Evolutionary conservation across 2,113 vertebrate species (phyloP).

Genomic region (Nyctereutes procyonoides): DNA sequence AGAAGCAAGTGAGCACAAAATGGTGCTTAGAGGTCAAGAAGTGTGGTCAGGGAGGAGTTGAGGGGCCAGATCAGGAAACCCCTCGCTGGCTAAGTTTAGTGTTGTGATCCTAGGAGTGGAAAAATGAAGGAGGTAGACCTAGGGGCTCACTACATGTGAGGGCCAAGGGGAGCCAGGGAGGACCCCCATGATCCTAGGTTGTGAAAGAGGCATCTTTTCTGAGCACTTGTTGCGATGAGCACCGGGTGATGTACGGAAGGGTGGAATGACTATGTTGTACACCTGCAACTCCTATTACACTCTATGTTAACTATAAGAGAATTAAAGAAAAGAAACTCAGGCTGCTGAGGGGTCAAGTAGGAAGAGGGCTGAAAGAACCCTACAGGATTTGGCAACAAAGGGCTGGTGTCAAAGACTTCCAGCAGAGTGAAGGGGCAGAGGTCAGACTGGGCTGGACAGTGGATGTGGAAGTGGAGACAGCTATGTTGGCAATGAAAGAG

Average conservation of each 20-base stretch:
- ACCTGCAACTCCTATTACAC: neutral
- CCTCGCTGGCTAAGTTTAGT: rapidly evolving
- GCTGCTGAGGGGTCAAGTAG: neutral
- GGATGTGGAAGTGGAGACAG: neutral
- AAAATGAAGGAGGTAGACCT: neutral
- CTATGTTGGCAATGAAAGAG: neutral
- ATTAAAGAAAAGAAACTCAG: neutral
- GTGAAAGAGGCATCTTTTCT: neutral
- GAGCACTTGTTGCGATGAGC: neutral
- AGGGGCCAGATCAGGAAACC: neutral
- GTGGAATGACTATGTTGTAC: neutral
- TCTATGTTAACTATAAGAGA: neutral
- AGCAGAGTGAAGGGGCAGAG: neutral
- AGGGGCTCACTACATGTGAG: too few relatives aligned
- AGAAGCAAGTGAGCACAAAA: neutral
- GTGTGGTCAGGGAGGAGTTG: neutral
- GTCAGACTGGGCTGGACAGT: neutral
- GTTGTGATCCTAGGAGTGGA: neutral
- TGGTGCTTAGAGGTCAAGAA: neutral
- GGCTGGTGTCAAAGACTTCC: neutral
- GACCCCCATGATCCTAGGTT: neutral
- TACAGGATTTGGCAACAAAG: neutral
- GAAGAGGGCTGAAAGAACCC: neutral
- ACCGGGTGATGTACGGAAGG: neutral
- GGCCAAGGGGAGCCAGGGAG: neutral